These are phyloP conservation scores for Eledona agricola DNA, from an alignment of 2,888 invertebrate species.

Conservation along the genomic window DNA sequence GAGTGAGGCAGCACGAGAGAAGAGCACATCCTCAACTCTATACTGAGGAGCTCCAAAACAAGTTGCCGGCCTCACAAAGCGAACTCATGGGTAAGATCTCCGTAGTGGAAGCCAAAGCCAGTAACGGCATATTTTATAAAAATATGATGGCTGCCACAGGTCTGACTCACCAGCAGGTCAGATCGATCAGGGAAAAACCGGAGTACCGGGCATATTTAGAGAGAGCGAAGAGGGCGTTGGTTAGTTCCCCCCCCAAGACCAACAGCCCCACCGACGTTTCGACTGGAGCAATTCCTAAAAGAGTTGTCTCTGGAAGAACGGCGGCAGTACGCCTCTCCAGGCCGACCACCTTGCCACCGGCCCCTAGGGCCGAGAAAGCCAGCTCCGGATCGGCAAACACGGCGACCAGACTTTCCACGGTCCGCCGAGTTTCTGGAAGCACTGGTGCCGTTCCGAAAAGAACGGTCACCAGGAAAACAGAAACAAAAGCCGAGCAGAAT, in stretches of 20 bases:
- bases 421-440: too few species aligned
- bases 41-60: constrained; percentile 2
- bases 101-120: constrained; percentile 12
- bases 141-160: constrained; percentile 19
- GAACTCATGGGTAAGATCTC: constrained; percentile 18
- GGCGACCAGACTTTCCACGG: too few species aligned
- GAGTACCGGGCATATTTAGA: constrained; percentile 18
- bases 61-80: constrained; percentile 8
- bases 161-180: constrained; percentile 30
- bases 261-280: neutral
- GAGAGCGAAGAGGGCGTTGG: constrained; percentile 2
- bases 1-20: constrained; percentile 18
- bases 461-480: too few species aligned
- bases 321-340: neutral
- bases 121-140: constrained; percentile 5
- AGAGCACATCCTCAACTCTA: constrained; percentile 7
- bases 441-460: too few species aligned
- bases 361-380: too few species aligned
- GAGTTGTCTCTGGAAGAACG: too few species aligned
- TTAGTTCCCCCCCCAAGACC: too few species aligned
- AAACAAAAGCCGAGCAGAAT: too few species aligned
- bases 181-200: constrained; percentile 17
- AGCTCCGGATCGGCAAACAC: too few species aligned
- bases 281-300: too few species aligned
- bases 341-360: too few species aligned